These are phyloP conservation scores for Cladorhizidae sp. DNA, from an alignment of 37 sponge, comb jelly and placozoan species.

Conservation along the genomic window DNA sequence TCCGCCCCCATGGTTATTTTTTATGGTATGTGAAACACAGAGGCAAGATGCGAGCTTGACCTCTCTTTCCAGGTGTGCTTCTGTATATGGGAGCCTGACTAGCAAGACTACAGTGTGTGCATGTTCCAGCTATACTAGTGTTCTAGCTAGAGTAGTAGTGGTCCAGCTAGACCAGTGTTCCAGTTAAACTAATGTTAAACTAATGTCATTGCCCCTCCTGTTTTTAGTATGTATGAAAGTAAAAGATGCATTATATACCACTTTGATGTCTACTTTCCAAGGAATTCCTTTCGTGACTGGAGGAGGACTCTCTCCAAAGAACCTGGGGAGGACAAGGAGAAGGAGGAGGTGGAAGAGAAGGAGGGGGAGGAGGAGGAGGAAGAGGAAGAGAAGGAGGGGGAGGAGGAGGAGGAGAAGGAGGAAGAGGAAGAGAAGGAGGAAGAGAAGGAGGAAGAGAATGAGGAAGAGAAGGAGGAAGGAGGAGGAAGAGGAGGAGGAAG, in stretches of 20 bases:
- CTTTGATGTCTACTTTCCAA: constrained; percentile 67
- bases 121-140: no score
- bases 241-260: constrained; percentile 13
- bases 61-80: no score
- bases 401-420: neutral
- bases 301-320: constrained; percentile 63
- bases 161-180: neutral
- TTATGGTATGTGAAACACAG: no score
- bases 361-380: neutral
- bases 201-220: neutral
- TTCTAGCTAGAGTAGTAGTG: no score
- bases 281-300: constrained; percentile 6
- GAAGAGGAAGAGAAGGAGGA: no score
- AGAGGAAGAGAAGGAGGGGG: neutral
- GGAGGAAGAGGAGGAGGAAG: neutral
- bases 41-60: no score
- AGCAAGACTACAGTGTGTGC: no score
- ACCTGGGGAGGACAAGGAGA: constrained; percentile 27
- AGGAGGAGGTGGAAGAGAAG: no score
- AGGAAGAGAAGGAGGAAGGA: no score
- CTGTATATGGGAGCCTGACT: no score
- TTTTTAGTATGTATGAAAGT: neutral
- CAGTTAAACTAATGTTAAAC: neutral
- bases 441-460: constrained; percentile 1
- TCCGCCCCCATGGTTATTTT: no score